A percentile compares a stretch with the other conserved stretches of the same genome.
These are phyloP conservation scores for Lepus europaeus DNA, from an alignment of 2,113 vertebrate species.

Conservation along the genomic window DNA sequence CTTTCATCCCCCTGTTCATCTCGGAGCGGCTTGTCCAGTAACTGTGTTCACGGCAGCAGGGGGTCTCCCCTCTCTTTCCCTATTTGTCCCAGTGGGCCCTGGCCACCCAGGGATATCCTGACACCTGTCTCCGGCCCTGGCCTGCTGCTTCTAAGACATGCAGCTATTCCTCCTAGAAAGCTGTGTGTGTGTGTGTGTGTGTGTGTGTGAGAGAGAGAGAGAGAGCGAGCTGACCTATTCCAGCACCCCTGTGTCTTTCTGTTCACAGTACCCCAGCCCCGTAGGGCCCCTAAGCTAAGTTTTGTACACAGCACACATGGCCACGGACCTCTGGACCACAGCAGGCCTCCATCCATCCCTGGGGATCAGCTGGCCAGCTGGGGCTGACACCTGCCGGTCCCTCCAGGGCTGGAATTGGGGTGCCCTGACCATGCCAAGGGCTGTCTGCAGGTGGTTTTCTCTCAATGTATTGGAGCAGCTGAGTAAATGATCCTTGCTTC, in stretches of 20 bases:
- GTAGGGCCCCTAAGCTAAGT: fast-evolving
- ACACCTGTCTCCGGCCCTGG: neutral
- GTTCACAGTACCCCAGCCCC: neutral
- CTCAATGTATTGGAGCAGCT: neutral
- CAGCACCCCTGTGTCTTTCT: neutral
- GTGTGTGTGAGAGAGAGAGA: too few relatives aligned
- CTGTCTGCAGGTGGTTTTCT: neutral
- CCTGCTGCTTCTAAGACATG: neutral
- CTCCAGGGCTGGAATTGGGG: neutral
- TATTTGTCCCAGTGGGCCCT: neutral
- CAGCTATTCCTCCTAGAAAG: neutral
- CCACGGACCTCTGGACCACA: neutral
- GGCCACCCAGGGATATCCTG: neutral
- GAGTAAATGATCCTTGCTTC: neutral
- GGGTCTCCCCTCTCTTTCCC: neutral
- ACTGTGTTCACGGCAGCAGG: neutral
- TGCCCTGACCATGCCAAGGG: neutral
- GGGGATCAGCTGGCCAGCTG: neutral
- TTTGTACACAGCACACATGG: neutral
- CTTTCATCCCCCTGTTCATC: neutral
- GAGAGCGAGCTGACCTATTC: too few relatives aligned
- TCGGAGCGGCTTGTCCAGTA: neutral
- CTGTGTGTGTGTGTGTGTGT: too few relatives aligned
- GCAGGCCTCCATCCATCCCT: neutral
- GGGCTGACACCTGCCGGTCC: neutral